These are phyloP conservation scores for Sialia sialis DNA, from an alignment of 2,113 vertebrate genomes.

Conservation along the genomic window DNA sequence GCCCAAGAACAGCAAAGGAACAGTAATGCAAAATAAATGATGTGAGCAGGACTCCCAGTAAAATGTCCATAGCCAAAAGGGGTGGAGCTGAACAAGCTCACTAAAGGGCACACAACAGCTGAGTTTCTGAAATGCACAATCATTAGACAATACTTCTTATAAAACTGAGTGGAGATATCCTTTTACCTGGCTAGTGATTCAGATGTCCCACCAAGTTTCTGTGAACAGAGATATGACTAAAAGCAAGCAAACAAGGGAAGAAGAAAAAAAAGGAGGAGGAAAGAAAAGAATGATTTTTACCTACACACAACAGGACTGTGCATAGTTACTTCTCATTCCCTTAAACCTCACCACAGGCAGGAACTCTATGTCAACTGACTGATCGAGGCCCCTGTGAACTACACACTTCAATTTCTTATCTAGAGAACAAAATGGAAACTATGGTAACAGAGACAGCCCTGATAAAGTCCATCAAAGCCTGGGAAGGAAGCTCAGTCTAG, in stretches of 20 bases:
- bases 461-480: constrained; percentile 14
- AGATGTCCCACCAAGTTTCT: background rate
- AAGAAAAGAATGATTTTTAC: background rate
- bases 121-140: background rate
- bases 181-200: background rate
- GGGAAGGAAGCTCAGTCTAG: background rate
- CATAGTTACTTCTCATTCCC: background rate
- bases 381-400: constrained; percentile 20
- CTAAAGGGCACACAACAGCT: background rate
- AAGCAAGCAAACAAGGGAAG: background rate
- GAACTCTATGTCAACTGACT: background rate
- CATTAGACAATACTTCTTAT: background rate
- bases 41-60: background rate
- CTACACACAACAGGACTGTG: background rate
- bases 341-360: constrained; percentile 19
- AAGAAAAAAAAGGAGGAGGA: too few relatives aligned
- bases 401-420: background rate
- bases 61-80: background rate
- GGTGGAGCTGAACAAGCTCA: background rate
- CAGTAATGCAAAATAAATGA: background rate
- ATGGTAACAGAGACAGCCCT: background rate
- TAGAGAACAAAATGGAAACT: constrained; percentile 34
- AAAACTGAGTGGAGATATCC: background rate
- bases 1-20: background rate
- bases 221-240: background rate